Evolutionary conservation across 2,113 vertebrate genomes (phyloP).

Genomic region (Rafetus swinhoei): DNA sequence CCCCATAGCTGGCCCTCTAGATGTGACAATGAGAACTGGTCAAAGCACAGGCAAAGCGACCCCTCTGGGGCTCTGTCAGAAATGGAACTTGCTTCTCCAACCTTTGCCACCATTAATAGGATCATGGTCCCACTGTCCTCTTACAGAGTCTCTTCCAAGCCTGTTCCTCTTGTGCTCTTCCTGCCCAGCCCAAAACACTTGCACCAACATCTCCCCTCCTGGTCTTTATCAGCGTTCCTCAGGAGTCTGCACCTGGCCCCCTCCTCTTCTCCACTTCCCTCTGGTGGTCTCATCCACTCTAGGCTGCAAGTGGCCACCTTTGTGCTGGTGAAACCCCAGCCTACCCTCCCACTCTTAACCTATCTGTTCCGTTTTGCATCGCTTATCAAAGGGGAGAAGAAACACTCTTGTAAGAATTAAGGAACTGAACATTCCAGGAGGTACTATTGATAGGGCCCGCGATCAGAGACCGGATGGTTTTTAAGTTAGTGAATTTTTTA

Average conservation of each 20-base stretch:
- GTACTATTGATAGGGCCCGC: background rate
- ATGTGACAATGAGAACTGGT: background rate
- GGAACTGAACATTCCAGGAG: background rate
- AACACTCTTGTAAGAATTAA: background rate
- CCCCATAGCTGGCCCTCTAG: background rate
- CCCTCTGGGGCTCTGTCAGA: background rate
- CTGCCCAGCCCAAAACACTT: background rate
- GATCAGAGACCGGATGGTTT: background rate
- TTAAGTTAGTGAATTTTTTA: background rate
- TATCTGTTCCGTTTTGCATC: background rate
- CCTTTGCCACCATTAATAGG: background rate
- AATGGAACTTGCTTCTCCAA: background rate
- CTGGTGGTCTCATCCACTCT: fast-evolving
- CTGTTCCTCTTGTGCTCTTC: background rate
- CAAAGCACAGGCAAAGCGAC: background rate
- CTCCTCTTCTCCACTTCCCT: background rate
- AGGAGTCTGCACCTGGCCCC: background rate
- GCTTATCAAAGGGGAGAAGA: background rate
- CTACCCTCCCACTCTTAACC: background rate
- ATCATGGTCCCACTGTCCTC: background rate
- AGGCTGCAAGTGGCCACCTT: background rate
- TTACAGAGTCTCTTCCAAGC: background rate
- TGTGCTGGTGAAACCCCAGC: background rate
- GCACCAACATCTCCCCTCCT: background rate
- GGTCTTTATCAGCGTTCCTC: background rate